A percentile compares a stretch with the other conserved stretches of the same genome.
Evolutionary conservation across 2,113 vertebrate genomes (phyloP).

Genomic region (Agelaius phoeniceus): DNA sequence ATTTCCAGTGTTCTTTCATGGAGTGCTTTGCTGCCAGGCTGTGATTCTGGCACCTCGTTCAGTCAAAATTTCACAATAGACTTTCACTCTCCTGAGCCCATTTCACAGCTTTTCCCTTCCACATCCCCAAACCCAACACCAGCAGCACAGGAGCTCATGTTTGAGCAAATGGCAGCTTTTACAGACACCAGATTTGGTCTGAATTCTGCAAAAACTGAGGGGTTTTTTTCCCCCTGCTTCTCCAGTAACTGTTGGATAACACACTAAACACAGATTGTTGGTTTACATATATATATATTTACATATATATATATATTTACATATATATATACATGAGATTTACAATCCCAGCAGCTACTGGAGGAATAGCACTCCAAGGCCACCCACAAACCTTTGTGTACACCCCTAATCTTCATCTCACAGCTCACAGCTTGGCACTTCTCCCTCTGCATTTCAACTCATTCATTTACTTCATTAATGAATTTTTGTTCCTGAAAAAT

Average conservation of each 20-base stretch:
- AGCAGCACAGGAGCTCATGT: neutral
- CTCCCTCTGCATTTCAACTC: neutral
- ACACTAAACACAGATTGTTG: neutral
- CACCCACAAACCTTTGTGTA: neutral
- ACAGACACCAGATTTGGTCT: neutral
- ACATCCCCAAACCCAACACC: neutral
- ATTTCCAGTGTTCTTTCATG: neutral
- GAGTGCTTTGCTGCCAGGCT: neutral
- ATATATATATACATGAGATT: neutral
- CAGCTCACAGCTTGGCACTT: neutral
- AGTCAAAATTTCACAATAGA: neutral
- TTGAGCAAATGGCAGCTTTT: neutral
- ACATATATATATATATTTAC: too few species aligned
- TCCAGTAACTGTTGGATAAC: neutral
- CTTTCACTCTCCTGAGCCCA: neutral
- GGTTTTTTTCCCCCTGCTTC: neutral
- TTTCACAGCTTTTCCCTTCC: neutral
- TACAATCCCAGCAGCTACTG: neutral
- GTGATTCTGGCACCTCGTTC: constrained; percentile 26
- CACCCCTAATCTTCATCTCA: neutral
- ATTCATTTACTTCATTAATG: neutral
- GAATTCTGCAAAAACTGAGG: neutral
- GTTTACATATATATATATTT: neutral
- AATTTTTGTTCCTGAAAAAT: constrained; percentile 11
- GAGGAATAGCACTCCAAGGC: neutral